Base-by-base conservation (phyloP, 2,888 invertebrate genomes). In the Heteromyza rotundicornis region DNA sequence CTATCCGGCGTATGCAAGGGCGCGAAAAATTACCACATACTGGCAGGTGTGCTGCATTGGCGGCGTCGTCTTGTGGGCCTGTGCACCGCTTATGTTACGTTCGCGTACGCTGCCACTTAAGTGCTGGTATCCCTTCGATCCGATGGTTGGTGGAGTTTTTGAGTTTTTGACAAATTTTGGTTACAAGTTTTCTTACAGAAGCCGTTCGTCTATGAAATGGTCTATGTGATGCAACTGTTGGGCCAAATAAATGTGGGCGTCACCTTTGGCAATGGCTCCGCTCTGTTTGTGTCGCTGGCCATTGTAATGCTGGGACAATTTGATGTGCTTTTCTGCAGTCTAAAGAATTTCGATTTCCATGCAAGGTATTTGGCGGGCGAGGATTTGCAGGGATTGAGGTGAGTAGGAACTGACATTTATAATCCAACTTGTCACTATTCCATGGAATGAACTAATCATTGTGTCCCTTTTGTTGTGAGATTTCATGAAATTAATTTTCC, bases 121-220 rank as follows among this genome's bases (percentile, higher is more conserved):
- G 2, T 76, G 77, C 52, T 81, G 82, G 80, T 82, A 82, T 71
- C 83, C 83, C 0, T 80, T 82, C 50, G 74, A 82, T 66, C 70
- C 71, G 2, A 60, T 76, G 68, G 78, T 75, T 52, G 59, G 68
- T 32, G 5, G 2, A 19, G 24, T 2, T n/a, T n/a, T n/a, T n/a
- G n/a, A n/a, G 10, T 27, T 10, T 27, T 27, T 5, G 5, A 27
- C 27, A 10, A 7, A 27, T 27, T 27, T 27, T 5, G 10, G 5
- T 27, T 27, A 27, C 27, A 27, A 27, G 27, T 27, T 10, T 7
- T 10, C 17, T 47, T 20, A 44, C 51, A 74, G 75, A 63, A 63
- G 56, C 64, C 68, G 3, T 44, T 53, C 22, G 59, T 70, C 12
- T 80, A 75, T 54, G 68, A 74, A 50, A 2, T 67, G 1, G 57